These are phyloP conservation scores for Rosalia funebris DNA, from an alignment of 2,888 invertebrate species.

Conservation along the genomic window DNA sequence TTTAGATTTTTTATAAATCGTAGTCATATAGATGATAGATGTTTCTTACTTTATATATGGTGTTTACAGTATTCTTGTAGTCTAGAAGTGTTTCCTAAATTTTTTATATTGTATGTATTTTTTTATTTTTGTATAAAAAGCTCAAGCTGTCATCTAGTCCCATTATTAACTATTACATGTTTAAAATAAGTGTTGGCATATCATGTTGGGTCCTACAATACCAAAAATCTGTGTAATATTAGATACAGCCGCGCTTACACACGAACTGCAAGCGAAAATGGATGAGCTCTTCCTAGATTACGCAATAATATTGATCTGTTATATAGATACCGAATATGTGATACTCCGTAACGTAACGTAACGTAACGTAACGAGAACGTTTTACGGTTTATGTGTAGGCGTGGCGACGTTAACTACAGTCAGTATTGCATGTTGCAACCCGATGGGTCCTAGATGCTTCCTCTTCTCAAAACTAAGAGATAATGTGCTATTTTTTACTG, in stretches of 20 bases:
- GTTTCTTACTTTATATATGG: slow-evolving; percentile 63
- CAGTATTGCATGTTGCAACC: slow-evolving; percentile 58
- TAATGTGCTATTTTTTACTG: slow-evolving; percentile 56
- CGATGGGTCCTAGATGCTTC: slow-evolving; percentile 62
- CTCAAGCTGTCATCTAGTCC: slow-evolving; percentile 66
- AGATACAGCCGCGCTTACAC: slow-evolving; percentile 35
- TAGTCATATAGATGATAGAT: slow-evolving; percentile 57
- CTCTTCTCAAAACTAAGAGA: slow-evolving; percentile 52
- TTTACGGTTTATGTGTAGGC: slow-evolving; percentile 43
- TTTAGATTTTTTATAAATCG: slow-evolving; percentile 60
- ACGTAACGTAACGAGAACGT: slow-evolving; percentile 23
- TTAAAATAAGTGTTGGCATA: slow-evolving; percentile 61
- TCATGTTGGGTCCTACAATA: slow-evolving; percentile 59
- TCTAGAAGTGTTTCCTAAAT: slow-evolving; percentile 63
- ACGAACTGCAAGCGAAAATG: slow-evolving; percentile 29
- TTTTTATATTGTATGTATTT: slow-evolving; percentile 65
- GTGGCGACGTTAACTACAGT: slow-evolving; percentile 42
- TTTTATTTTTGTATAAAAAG: slow-evolving; percentile 65
- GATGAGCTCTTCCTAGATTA: slow-evolving; percentile 39
- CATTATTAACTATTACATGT: slow-evolving; percentile 54
- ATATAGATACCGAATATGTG: slow-evolving; percentile 48
- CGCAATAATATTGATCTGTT: slow-evolving; percentile 47
- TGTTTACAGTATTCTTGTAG: slow-evolving; percentile 66
- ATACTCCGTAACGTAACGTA: slow-evolving; percentile 39
- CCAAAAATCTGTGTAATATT: slow-evolving; percentile 41